Conservation (phyloP, 2,113 vertebrate genomes). For the Lycaon pictus region DNA sequence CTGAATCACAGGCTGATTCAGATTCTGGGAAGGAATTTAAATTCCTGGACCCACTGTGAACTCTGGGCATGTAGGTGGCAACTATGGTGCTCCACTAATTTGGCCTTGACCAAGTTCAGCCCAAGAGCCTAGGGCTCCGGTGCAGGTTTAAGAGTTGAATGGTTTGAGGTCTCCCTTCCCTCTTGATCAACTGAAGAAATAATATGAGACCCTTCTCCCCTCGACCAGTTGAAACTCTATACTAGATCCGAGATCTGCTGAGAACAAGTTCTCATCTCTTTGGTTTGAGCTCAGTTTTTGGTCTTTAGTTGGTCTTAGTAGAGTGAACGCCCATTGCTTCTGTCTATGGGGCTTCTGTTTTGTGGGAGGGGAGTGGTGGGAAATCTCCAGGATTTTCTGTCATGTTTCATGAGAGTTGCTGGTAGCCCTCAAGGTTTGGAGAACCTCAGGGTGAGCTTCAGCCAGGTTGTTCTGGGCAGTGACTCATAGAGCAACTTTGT, state of each 20-base stretch:
- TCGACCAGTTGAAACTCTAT: not conserved
- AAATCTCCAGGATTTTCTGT: not conserved
- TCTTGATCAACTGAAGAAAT: not conserved
- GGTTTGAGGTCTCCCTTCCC: not conserved
- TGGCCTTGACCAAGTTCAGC: not conserved
- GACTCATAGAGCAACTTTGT: not conserved
- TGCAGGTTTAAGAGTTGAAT: not conserved
- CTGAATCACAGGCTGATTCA: not conserved
- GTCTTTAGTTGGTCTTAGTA: not conserved
- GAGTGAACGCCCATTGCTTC: not conserved
- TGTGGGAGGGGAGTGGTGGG: not conserved
- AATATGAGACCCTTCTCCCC: not conserved
- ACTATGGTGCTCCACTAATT: not conserved
- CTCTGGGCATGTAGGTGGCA: not conserved
- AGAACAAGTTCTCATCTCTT: not conserved
- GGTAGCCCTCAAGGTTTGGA: not conserved
- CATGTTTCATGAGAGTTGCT: not conserved
- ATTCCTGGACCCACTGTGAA: not conserved
- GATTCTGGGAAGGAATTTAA: slow-evolving; percentile 9
- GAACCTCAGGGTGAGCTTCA: not conserved
- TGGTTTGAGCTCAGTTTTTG: not conserved
- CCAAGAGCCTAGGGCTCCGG: not conserved
- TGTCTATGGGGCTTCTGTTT: not conserved
- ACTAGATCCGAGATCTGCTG: not conserved
- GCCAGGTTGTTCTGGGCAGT: not conserved